Conservation (phyloP, 2,888 invertebrate species). For the Sclerodermus sp. region DNA sequence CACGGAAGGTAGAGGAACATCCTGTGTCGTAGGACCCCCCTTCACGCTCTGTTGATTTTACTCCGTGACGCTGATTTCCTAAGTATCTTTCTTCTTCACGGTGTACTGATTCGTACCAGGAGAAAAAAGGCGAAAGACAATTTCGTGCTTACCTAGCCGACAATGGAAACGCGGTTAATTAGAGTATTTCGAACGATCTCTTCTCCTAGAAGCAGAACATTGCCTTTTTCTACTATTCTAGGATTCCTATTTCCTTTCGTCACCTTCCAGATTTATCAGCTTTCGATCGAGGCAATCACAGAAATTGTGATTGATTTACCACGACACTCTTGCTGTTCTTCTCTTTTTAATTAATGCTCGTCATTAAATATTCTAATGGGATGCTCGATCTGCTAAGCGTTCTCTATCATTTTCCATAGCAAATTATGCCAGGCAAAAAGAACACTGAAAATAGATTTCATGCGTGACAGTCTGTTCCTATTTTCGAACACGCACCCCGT, state of each 20-base stretch:
- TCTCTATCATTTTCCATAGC: too few species aligned
- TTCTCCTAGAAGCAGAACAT: background rate
- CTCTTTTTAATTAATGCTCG: too few species aligned
- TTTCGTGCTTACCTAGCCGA: constrained; percentile 9
- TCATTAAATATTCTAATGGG: too few species aligned
- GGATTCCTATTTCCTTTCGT: too few species aligned
- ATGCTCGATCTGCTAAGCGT: too few species aligned
- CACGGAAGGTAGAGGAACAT: constrained; percentile 46
- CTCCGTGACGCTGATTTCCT: constrained; percentile 51
- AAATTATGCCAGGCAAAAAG: too few species aligned
- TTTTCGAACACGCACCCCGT: constrained; percentile 26
- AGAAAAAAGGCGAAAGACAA: constrained; percentile 1
- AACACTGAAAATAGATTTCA: too few species aligned
- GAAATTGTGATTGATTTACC: too few species aligned
- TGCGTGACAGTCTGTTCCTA: constrained; percentile 16
- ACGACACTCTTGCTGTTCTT: too few species aligned
- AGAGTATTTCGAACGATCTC: constrained; percentile 12
- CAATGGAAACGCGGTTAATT: constrained; percentile 23
- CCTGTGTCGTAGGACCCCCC: constrained; percentile 41
- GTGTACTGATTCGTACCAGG: constrained; percentile 11
- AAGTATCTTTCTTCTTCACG: constrained; percentile 40
- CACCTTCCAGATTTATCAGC: too few species aligned
- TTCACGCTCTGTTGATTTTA: constrained; percentile 46
- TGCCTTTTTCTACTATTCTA: too few species aligned
- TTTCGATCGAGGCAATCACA: too few species aligned